Percentiles rank a stretch among this genome's conserved stretches.
These are phyloP conservation scores for Pelmatolapia mariae DNA, from an alignment of 2,113 vertebrate species.

Conservation along the genomic window DNA sequence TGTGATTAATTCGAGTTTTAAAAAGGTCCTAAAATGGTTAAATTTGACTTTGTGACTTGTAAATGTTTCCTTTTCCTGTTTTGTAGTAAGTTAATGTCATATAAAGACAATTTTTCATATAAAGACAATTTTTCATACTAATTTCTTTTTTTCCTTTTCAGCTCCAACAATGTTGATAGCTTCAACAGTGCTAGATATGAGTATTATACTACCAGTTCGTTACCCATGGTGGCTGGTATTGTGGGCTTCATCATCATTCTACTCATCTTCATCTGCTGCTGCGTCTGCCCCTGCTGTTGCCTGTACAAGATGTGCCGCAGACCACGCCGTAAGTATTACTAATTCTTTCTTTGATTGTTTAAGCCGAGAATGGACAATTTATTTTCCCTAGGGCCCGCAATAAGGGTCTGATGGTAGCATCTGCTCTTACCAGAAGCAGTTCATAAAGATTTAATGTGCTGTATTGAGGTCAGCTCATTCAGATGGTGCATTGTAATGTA, in stretches of 20 bases:
- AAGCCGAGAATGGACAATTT: fast-evolving
- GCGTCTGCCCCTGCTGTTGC: slow-evolving; percentile 89
- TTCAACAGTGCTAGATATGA: background rate
- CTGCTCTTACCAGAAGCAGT: fast-evolving
- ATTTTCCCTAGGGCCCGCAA: fast-evolving
- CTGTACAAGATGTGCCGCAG: slow-evolving; percentile 85
- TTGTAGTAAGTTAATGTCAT: background rate
- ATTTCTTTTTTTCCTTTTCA: background rate
- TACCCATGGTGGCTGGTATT: background rate
- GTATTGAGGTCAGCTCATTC: background rate
- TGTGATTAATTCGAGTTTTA: background rate
- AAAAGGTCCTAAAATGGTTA: background rate
- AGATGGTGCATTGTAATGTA: background rate
- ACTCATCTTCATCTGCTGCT: slow-evolving; percentile 78
- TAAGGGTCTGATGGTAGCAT: fast-evolving
- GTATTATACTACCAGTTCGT: background rate
- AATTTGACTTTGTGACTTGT: background rate
- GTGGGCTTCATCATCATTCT: slow-evolving; percentile 34
- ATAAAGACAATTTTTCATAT: background rate
- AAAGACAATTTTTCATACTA: background rate
- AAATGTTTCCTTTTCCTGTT: background rate
- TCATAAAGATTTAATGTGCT: background rate
- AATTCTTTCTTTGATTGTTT: background rate
- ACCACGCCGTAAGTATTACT: slow-evolving; percentile 75
- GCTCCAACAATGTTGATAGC: fast-evolving